Evolutionary conservation across 2,888 invertebrate genomes (phyloP).

Genomic region (Melanostoma mellinum): DNA sequence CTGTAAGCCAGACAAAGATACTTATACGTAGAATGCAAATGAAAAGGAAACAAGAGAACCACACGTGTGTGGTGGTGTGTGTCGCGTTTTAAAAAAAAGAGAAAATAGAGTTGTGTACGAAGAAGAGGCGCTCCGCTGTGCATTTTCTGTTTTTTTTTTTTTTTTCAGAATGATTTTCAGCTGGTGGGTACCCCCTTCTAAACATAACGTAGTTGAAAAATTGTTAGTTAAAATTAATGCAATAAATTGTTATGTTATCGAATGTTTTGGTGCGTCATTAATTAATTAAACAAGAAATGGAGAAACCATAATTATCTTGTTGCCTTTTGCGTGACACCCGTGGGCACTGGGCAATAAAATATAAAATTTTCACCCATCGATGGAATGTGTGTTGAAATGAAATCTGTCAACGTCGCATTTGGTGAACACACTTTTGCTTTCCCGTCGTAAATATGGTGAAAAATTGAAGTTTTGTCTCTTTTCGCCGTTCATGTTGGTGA

Average conservation of each 20-base stretch:
- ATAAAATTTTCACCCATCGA: neutral
- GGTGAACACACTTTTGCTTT: slow-evolving; percentile 51
- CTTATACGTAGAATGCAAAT: slow-evolving; percentile 39
- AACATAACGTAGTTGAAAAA: neutral
- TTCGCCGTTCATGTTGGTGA: neutral
- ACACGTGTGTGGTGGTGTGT: slow-evolving; percentile 30
- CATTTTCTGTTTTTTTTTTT: slow-evolving; percentile 62
- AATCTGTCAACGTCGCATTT: slow-evolving; percentile 74
- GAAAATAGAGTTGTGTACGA: slow-evolving; percentile 50
- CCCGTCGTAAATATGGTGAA: slow-evolving; percentile 22
- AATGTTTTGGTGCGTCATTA: neutral
- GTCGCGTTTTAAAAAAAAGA: slow-evolving; percentile 18
- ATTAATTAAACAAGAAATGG: neutral
- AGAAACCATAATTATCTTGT: neutral
- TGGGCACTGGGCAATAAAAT: neutral
- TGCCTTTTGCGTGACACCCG: neutral
- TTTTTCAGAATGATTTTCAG: slow-evolving; percentile 66
- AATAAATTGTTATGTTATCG: neutral
- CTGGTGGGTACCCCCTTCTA: slow-evolving; percentile 59
- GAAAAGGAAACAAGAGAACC: slow-evolving; percentile 42
- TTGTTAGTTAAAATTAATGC: neutral
- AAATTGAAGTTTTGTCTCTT: slow-evolving; percentile 31
- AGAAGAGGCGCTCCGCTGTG: slow-evolving; percentile 63
- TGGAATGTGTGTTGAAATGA: slow-evolving; percentile 59
- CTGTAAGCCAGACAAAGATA: slow-evolving; percentile 50